Conservation (phyloP, 1,140 invertebrate genomes). For the Geopemphigus sp. region DNA sequence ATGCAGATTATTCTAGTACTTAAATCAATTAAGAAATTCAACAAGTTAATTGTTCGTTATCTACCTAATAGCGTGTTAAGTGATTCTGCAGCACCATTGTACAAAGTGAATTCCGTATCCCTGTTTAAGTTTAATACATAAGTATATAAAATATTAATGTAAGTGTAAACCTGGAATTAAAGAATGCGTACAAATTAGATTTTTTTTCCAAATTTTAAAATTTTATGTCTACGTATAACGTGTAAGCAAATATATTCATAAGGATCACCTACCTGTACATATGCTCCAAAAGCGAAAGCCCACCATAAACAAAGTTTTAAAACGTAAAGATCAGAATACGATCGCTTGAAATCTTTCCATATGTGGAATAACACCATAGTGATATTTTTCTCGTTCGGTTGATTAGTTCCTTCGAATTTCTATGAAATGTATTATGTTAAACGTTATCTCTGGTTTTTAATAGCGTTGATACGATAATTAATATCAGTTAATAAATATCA, state of each 20-base stretch:
- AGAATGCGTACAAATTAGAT: neutral
- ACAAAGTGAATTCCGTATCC: slow-evolving; percentile 13
- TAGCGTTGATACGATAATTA: neutral
- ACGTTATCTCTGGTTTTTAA: neutral
- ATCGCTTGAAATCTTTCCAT: slow-evolving; percentile 67
- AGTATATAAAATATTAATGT: slow-evolving; percentile 23
- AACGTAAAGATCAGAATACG: slow-evolving; percentile 70
- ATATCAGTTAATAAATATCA: neutral
- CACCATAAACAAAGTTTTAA: slow-evolving; percentile 87
- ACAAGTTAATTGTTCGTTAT: neutral
- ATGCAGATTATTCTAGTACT: too few relatives aligned
- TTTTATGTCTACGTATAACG: neutral
- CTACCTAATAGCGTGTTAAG: slow-evolving; percentile 22
- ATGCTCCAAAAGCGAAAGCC: slow-evolving; percentile 63
- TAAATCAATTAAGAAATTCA: too few relatives aligned
- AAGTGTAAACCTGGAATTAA: slow-evolving; percentile 20
- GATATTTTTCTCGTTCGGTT: neutral
- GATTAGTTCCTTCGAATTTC: neutral
- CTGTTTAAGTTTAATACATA: slow-evolving; percentile 15
- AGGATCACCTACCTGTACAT: slow-evolving; percentile 13
- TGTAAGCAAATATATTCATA: neutral
- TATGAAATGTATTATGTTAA: neutral
- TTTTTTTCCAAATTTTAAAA: neutral
- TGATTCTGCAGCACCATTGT: slow-evolving; percentile 40
- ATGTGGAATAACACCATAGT: slow-evolving; percentile 56